These are phyloP conservation scores for Parazoanthus swiftii DNA, from an alignment of 92 coral and sea anemone genomes.

Conservation along the genomic window DNA sequence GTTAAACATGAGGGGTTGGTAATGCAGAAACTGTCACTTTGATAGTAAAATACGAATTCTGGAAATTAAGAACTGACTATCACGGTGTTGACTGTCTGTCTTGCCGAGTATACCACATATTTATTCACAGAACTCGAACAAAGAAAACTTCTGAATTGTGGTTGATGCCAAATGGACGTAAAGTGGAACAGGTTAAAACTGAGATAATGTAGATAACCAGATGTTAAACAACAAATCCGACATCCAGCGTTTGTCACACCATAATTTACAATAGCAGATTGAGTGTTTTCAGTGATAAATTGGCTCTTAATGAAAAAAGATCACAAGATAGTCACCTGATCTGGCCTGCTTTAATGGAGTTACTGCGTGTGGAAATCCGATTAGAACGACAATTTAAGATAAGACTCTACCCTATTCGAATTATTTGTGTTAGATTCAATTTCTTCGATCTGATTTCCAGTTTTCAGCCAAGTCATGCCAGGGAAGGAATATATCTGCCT, in stretches of 20 bases:
- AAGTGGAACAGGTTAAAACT: not conserved
- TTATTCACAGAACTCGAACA: not conserved
- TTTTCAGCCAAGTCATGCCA: not conserved
- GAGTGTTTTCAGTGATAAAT: not conserved
- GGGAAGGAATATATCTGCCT: not conserved
- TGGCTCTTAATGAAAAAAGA: not conserved
- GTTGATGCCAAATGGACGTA: not conserved
- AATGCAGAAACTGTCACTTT: not conserved
- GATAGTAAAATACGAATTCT: not conserved
- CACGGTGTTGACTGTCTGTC: not conserved
- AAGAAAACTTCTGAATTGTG: not conserved
- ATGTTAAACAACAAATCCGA: not conserved
- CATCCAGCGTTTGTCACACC: not conserved
- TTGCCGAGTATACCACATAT: not conserved
- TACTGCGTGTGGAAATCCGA: not conserved
- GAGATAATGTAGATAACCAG: not conserved
- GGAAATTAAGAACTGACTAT: not conserved
- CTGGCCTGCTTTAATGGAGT: not conserved
- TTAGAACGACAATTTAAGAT: not conserved
- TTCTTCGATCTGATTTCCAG: not conserved
- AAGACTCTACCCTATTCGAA: not conserved
- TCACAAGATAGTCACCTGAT: not conserved
- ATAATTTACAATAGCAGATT: not conserved
- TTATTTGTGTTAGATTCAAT: not conserved
- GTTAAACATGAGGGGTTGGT: not conserved